A percentile compares a stretch with the other conserved stretches of the same genome.
Conservation (phyloP, 2,113 vertebrate genomes). For the Esox niger region DNA sequence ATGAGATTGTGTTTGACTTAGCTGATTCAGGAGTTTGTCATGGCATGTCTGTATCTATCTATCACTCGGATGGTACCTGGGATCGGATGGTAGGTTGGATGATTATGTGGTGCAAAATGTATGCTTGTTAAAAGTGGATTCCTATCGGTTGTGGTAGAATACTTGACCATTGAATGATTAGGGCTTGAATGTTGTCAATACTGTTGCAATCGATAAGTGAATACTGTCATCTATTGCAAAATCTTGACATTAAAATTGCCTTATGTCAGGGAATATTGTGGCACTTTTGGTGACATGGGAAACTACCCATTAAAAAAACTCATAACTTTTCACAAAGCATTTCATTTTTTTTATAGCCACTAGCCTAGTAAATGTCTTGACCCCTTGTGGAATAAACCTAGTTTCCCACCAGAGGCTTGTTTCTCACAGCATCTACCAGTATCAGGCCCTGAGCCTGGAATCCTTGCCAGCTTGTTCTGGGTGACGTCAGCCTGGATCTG, state of each 20-base stretch:
- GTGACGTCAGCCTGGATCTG: conserved; percentile 36
- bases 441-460: not conserved
- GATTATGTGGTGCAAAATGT: not conserved
- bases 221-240: too few relatives aligned
- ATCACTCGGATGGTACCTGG: conserved; percentile 11
- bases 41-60: conserved; percentile 21
- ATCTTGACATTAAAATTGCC: not conserved
- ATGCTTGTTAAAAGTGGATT: not conserved
- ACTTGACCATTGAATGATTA: not conserved
- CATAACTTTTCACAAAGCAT: not conserved
- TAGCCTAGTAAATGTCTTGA: not conserved
- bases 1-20: conserved; percentile 39
- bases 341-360: not conserved
- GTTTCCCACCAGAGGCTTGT: not conserved
- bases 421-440: not conserved
- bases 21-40: conserved; percentile 12
- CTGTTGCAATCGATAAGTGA: too few relatives aligned
- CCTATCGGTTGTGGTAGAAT: not conserved
- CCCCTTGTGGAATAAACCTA: not conserved
- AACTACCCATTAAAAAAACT: not conserved
- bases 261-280: not conserved
- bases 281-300: not conserved
- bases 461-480: not conserved
- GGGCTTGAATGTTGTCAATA: too few relatives aligned
- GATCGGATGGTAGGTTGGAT: conserved; percentile 10